Evolutionary conservation across 2,888 invertebrate species (phyloP), one percentile per base, ranked within the genome.

Genomic region (Sclerodermus sp.): DNA sequence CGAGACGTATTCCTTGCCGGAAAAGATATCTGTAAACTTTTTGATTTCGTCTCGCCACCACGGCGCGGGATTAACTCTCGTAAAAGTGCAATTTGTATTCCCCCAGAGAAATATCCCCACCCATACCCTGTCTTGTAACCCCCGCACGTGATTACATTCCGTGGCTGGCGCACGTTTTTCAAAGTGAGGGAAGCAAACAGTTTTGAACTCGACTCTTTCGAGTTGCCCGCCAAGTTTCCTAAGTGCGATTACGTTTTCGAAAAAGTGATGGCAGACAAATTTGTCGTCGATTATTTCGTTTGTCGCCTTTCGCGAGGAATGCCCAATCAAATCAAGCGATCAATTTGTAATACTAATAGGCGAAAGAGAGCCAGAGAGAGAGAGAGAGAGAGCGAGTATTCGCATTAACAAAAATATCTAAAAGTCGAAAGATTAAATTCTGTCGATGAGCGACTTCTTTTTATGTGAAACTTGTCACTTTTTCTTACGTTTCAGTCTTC

Each of bases 61-160:
- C 55, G 51, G 43, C 47, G 47, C 48, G 52, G 63, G 55, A 67
- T 68, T 64, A 67, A 68, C 60, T 63, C 56, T 60, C 57, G 64
- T 62, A 62, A 64, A 65, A 64, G 55, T 67, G 65, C 66, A 64
- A 66, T 67, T 69, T 64, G 60, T 67, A 63, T 66, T 63, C 64
- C 62, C 51, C 38, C 43, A 15, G 53, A 57, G 49, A 45, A 58
- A 55, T 49, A 45, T 31, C 47, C 49, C 49, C 31, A 3, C 23
- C 8, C 23, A 5, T 8, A 5, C 23, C 23, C 3, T 5, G 4
- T 8, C 23, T 23, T 23, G 3, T 8, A 8, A 23, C 23, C 23
- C 23, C 23, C 38, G 29, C 15, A 13, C 3, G n/a, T 29, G 23
- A 2, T 18, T n/a, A 9, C 40, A 23, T 23, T 15, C 37, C 37